These are phyloP conservation scores for Tortrix viridana DNA, from an alignment of 2,888 invertebrate species.

Conservation along the genomic window DNA sequence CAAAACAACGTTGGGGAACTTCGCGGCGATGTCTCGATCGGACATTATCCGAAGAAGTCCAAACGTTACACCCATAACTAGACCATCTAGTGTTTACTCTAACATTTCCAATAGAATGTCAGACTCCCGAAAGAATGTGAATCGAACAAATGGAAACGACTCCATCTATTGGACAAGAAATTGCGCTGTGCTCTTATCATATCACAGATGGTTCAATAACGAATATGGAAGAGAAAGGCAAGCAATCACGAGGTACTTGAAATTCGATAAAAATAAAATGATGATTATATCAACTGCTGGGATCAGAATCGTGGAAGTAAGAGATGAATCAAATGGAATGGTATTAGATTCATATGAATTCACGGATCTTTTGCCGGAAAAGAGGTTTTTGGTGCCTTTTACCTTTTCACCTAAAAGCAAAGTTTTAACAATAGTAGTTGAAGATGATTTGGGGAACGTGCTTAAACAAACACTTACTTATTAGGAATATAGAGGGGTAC, in stretches of 20 bases:
- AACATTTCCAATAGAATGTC: constrained; percentile 74
- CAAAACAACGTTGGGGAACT: constrained; percentile 79
- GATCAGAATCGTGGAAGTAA: constrained; percentile 87
- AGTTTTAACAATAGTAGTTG: constrained; percentile 85
- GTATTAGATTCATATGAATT: constrained; percentile 87
- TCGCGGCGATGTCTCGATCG: constrained; percentile 76
- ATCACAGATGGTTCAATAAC: constrained; percentile 86
- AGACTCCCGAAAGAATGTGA: constrained; percentile 75
- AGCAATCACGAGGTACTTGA: constrained; percentile 79
- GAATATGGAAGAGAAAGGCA: constrained; percentile 82
- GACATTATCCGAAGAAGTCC: constrained; percentile 77
- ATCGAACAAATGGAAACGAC: constrained; percentile 75
- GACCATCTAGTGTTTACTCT: constrained; percentile 79
- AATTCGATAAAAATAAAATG: constrained; percentile 84
- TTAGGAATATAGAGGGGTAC: constrained; percentile 48
- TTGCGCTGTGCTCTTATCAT: constrained; percentile 86
- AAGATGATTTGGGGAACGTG: constrained; percentile 88
- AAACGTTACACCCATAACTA: constrained; percentile 80
- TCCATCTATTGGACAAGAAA: constrained; percentile 86
- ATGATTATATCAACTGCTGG: constrained; percentile 86
- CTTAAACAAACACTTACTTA: constrained; percentile 86
- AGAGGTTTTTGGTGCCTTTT: constrained; percentile 83
- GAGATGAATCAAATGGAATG: constrained; percentile 85
- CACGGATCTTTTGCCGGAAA: constrained; percentile 82
- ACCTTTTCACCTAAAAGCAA: constrained; percentile 77